Percentiles rank a stretch among this genome's conserved stretches.
phyloP scores from a whole-genome alignment of 2,888 invertebrate species.

The Plusia festucae region DNA sequence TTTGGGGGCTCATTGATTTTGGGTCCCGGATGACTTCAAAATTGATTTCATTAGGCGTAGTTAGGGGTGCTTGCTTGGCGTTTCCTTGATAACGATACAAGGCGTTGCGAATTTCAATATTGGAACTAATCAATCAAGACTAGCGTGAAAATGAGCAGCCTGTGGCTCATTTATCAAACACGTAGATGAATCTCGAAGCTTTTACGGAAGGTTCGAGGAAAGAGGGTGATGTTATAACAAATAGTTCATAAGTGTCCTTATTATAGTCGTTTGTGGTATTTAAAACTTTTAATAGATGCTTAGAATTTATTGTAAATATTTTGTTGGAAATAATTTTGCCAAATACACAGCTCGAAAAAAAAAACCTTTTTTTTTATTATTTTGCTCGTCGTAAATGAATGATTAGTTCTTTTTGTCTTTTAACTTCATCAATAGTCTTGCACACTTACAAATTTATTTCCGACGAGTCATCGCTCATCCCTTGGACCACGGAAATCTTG shows the following conservation, averaged over 20 bases:
- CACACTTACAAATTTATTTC: too few relatives aligned
- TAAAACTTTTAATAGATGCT: too few relatives aligned
- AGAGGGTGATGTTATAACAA: slow-evolving; percentile 23
- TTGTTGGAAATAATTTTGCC: too few relatives aligned
- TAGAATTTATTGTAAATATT: too few relatives aligned
- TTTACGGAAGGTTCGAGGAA: slow-evolving; percentile 43
- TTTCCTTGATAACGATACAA: slow-evolving; percentile 65
- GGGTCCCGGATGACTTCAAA: slow-evolving; percentile 39
- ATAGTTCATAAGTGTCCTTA: slow-evolving; percentile 1
- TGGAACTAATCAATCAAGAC: slow-evolving; percentile 80
- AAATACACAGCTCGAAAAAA: too few relatives aligned
- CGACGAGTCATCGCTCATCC: not conserved
- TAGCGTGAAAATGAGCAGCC: slow-evolving; percentile 74
- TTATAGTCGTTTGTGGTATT: slow-evolving; percentile 14
- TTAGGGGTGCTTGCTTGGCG: slow-evolving; percentile 54
- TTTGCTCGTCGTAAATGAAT: too few relatives aligned
- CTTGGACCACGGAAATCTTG: slow-evolving; percentile 20
- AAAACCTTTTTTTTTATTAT: too few relatives aligned
- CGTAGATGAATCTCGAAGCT: slow-evolving; percentile 68
- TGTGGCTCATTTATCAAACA: slow-evolving; percentile 74
- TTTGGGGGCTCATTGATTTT: slow-evolving; percentile 34
- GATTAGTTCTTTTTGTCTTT: too few relatives aligned
- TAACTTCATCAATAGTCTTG: too few relatives aligned
- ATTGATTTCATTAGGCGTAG: slow-evolving; percentile 58
- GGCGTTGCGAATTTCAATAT: slow-evolving; percentile 77